Conservation (phyloP, 2,888 invertebrate genomes). For the Ormyrus rosae region DNA sequence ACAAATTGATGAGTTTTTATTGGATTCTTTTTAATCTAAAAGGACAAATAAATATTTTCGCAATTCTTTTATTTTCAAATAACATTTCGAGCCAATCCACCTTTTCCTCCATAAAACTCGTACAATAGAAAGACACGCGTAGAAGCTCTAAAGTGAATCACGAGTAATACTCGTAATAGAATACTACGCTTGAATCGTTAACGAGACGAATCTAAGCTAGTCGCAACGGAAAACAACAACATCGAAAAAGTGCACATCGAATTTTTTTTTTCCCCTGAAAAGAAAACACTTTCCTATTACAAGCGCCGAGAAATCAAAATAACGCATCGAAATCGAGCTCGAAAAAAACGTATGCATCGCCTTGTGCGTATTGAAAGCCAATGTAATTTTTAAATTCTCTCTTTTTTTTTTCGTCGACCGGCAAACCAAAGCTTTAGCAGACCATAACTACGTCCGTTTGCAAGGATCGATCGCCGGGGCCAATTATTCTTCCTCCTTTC, state of each 20-base stretch:
- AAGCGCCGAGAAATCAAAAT: conserved; percentile 29
- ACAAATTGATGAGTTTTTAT: neutral
- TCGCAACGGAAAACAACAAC: too few relatives aligned
- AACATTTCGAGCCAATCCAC: neutral
- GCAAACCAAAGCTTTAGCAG: neutral
- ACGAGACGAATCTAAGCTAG: too few relatives aligned
- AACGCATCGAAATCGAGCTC: conserved; percentile 18
- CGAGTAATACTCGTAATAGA: too few relatives aligned
- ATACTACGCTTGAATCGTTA: too few relatives aligned
- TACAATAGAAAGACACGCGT: too few relatives aligned
- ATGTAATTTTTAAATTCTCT: conserved; percentile 30
- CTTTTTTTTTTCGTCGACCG: too few relatives aligned
- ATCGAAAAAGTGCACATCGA: too few relatives aligned
- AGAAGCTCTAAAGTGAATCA: too few relatives aligned
- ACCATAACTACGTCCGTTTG: neutral
- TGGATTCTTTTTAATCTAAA: neutral
- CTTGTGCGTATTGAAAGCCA: neutral
- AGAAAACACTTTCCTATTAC: conserved; percentile 39
- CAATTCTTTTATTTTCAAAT: conserved; percentile 3
- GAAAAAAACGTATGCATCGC: neutral
- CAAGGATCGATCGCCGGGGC: conserved; percentile 23
- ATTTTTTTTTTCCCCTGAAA: neutral
- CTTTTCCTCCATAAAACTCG: neutral
- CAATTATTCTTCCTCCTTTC: conserved; percentile 32
- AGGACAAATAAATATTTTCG: neutral